phyloP scores from a whole-genome alignment of 1,140 invertebrate species.

The fruit fly (Drosophila melanogaster) region Release_6_plus_ISO1_MT NC_004354.4:2622501-2623000 shows the following conservation, averaged over 20 bases:
- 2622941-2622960: conserved; percentile 48
- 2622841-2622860: conserved; percentile 38
- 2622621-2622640: background rate
- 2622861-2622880: conserved; percentile 66
- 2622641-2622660: conserved; percentile 33
- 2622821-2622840: conserved; percentile 43
- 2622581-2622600: conserved; percentile 27
- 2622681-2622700: conserved; percentile 62
- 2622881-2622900: conserved; percentile 40
- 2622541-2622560: conserved; percentile 31
- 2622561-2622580: conserved; percentile 5
- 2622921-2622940: conserved; percentile 34
- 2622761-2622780: conserved; percentile 53
- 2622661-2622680: conserved; percentile 62
- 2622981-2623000: conserved; percentile 59
- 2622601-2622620: conserved; percentile 64
- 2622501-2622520: conserved; percentile 33
- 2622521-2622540: conserved; percentile 30
- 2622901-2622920: conserved; percentile 60
- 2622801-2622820: conserved; percentile 57
- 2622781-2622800: conserved; percentile 51
- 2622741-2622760: conserved; percentile 47
- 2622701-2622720: conserved; percentile 55
- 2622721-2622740: conserved; percentile 45
- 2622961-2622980: conserved; percentile 56